phyloP scores from a whole-genome alignment of 2,888 invertebrate genomes.

The Syritta pipiens region DNA sequence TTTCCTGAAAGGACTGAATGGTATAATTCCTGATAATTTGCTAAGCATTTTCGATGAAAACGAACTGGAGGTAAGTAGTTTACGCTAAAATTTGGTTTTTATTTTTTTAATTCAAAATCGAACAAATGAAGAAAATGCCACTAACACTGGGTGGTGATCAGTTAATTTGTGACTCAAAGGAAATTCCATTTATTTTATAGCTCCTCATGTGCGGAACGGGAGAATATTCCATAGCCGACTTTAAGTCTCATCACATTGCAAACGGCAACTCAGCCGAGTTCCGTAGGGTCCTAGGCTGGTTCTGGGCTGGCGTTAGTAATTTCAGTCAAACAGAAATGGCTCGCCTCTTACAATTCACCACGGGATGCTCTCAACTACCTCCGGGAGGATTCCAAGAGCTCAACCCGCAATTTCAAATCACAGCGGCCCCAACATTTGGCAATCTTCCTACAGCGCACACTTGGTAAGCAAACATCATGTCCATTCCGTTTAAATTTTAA shows the following conservation, averaged over 20 bases:
- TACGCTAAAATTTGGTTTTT: too few relatives aligned
- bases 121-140: too few relatives aligned
- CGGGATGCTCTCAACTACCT: conserved; percentile 94
- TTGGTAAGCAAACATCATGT: conserved; percentile 83
- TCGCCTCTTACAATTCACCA: conserved; percentile 93
- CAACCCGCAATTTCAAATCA: conserved; percentile 94
- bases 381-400: conserved; percentile 94
- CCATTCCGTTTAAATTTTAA: background rate
- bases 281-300: conserved; percentile 91
- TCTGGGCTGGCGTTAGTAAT: conserved; percentile 93
- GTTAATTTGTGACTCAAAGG: too few relatives aligned
- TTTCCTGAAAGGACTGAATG: conserved; percentile 93
- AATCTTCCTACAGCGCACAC: conserved; percentile 96
- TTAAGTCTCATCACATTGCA: conserved; percentile 92
- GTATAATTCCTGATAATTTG: conserved; percentile 94
- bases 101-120: background rate
- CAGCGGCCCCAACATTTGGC: conserved; percentile 93
- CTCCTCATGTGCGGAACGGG: conserved; percentile 95
- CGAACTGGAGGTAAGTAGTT: conserved; percentile 93
- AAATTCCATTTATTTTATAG: conserved; percentile 80
- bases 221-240: conserved; percentile 93
- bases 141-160: too few relatives aligned
- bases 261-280: conserved; percentile 91
- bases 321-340: conserved; percentile 96
- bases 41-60: conserved; percentile 97